phyloP scores from a whole-genome alignment of 2,888 invertebrate genomes.

The Melanargia galathea region DNA sequence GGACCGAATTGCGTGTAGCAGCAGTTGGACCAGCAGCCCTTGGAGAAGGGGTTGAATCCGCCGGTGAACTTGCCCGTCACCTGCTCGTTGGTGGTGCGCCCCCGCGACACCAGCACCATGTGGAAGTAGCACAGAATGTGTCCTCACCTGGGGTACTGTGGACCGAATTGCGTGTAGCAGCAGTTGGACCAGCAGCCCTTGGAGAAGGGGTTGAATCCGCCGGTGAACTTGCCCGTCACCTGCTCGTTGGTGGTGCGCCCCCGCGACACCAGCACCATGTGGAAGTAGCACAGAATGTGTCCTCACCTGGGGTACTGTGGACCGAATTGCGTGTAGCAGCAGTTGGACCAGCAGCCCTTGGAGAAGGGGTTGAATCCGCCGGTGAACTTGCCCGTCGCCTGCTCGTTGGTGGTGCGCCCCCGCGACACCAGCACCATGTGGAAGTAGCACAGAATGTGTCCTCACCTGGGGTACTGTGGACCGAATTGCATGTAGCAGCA shows the following conservation, averaged over 20 bases:
- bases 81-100: no score
- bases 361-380: neutral
- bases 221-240: constrained; percentile 99
- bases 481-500: neutral
- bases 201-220: constrained; percentile 99
- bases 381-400: neutral
- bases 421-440: neutral
- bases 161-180: constrained; percentile 90
- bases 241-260: constrained; percentile 99
- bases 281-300: no score
- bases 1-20: no score
- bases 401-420: neutral
- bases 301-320: constrained; percentile 45
- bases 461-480: neutral
- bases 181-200: constrained; percentile 97
- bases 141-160: neutral
- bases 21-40: no score
- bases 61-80: no score
- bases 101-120: no score
- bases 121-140: neutral
- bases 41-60: no score
- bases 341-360: constrained; percentile 4
- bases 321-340: neutral
- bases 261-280: constrained; percentile 60
- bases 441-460: neutral